These are phyloP conservation scores for Vimba vimba DNA, from an alignment of 2,113 vertebrate species.

Conservation along the genomic window DNA sequence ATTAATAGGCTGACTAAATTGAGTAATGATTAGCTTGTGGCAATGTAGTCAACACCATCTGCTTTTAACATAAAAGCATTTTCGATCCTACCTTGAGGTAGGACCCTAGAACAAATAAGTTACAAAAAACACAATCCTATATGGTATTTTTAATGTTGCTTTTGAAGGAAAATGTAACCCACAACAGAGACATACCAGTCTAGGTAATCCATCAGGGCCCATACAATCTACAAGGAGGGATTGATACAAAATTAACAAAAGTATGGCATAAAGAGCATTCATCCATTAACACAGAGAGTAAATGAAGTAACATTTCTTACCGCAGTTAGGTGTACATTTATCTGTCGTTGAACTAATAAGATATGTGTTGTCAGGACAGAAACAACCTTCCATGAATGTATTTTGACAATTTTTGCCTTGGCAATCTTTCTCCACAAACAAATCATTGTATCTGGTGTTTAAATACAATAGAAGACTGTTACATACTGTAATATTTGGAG, in stretches of 20 bases:
- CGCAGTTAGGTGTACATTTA: conserved; percentile 41
- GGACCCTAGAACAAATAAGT: too few species aligned
- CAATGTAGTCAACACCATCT: too few species aligned
- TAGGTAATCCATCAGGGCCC: conserved; percentile 80
- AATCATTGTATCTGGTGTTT: conserved; percentile 42
- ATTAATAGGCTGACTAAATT: too few species aligned
- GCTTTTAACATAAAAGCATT: too few species aligned
- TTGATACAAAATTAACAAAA: conserved; percentile 34
- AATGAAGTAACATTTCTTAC: conserved; percentile 20
- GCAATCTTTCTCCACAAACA: conserved; percentile 26
- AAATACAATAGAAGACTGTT: neutral
- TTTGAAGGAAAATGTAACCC: neutral
- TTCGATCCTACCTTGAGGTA: too few species aligned
- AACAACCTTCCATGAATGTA: conserved; percentile 48
- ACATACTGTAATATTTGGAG: neutral
- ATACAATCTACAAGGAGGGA: conserved; percentile 74
- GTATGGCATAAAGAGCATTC: neutral
- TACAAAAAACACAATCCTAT: too few species aligned
- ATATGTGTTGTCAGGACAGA: conserved; percentile 45
- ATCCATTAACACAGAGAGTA: neutral
- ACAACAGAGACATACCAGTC: conserved; percentile 65
- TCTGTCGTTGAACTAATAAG: conserved; percentile 19
- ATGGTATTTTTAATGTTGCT: too few species aligned
- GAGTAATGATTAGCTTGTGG: too few species aligned
- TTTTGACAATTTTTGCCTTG: neutral